Evolutionary conservation across 1,140 invertebrate genomes (phyloP).

Genomic region (Bombyx mori): DNA sequence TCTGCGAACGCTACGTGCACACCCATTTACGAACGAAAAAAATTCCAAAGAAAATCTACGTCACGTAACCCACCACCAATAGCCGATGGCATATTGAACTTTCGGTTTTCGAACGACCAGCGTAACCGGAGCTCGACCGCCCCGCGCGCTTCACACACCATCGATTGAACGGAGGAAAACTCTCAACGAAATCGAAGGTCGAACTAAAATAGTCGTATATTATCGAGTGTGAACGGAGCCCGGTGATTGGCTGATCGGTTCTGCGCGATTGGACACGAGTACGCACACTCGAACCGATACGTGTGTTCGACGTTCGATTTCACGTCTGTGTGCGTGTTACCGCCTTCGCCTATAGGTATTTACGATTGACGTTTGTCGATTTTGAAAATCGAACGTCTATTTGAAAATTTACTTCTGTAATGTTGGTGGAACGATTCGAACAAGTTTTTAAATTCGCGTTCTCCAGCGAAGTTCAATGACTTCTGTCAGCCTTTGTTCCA

Average conservation of each 20-base stretch:
- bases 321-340: conserved; percentile 25
- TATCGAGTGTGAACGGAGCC: conserved; percentile 43
- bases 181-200: conserved; percentile 16
- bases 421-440: too few species aligned
- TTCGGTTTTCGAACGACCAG: conserved; percentile 35
- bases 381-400: too few species aligned
- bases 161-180: conserved; percentile 1
- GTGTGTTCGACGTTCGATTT: conserved; percentile 43
- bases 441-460: too few species aligned
- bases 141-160: conserved; percentile 3
- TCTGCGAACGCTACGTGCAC: conserved; percentile 5
- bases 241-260: conserved; percentile 60
- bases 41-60: conserved; percentile 57
- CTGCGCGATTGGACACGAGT: conserved; percentile 50
- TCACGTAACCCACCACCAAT: conserved; percentile 44
- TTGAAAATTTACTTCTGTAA: too few species aligned
- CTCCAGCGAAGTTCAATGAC: too few species aligned
- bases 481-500: too few species aligned
- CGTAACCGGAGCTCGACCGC: conserved; percentile 20
- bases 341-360: conserved; percentile 47
- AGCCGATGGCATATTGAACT: conserved; percentile 60
- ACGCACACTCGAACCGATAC: conserved; percentile 53
- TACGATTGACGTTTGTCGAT: conserved; percentile 13
- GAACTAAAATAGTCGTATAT: conserved; percentile 21
- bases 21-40: conserved; percentile 37